phyloP scores from a whole-genome alignment of 1,140 invertebrate species.

The Solenopsis fugax region DNA sequence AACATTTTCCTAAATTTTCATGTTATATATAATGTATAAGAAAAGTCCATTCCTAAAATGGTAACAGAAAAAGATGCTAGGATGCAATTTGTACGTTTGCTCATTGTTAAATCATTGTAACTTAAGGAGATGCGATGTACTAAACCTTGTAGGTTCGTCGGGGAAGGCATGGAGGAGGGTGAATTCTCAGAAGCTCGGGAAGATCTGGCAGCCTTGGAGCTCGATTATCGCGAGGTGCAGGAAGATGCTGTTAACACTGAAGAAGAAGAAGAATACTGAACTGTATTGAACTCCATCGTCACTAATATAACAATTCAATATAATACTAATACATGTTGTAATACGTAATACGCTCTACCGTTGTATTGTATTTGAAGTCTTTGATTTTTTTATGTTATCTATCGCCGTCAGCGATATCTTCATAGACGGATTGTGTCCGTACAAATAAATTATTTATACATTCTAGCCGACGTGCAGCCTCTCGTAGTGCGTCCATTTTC shows the following conservation, averaged over 20 bases:
- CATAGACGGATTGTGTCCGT: slow-evolving; percentile 1
- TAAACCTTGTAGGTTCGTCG: slow-evolving; percentile 85
- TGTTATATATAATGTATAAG: no score
- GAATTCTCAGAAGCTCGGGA: slow-evolving; percentile 92
- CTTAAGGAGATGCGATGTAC: not conserved
- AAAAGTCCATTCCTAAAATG: no score
- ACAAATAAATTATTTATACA: slow-evolving; percentile 60
- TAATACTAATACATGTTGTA: slow-evolving; percentile 37
- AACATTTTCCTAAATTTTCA: no score
- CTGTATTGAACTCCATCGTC: slow-evolving; percentile 25
- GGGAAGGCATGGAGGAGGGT: slow-evolving; percentile 94
- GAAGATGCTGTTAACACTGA: slow-evolving; percentile 77
- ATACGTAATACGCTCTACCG: slow-evolving; percentile 21
- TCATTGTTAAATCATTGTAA: not conserved
- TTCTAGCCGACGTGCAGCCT: slow-evolving; percentile 1
- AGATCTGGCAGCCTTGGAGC: slow-evolving; percentile 91
- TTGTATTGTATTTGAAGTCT: not conserved
- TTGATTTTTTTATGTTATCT: slow-evolving; percentile 11
- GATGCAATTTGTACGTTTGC: not conserved
- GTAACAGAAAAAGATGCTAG: no score
- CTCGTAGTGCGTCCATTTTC: not conserved
- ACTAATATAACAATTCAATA: slow-evolving; percentile 5
- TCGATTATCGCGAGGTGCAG: slow-evolving; percentile 89
- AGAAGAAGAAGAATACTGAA: slow-evolving; percentile 75
- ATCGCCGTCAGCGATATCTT: not conserved